Evolutionary conservation across 1,140 invertebrate genomes (phyloP), one percentile per base, ranked within the genome.

Genomic region (Drosophila tani): DNA sequence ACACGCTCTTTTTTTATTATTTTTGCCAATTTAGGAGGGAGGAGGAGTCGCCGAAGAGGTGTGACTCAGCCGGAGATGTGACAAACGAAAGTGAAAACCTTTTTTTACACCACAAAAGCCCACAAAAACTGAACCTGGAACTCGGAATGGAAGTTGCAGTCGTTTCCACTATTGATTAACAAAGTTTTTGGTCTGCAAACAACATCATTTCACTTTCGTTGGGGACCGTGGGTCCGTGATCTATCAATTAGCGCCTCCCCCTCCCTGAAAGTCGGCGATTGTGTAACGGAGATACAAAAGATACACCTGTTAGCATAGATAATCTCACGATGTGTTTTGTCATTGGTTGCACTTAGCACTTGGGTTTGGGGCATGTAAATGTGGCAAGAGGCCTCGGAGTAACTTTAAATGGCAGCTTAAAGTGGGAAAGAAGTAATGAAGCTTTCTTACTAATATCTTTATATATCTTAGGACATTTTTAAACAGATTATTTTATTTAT

Each of bases 151-250:
- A 49, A 66, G 17, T 46, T 8, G 35, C 24, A 32, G 35, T 40
- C 14, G 67, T 59, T 57, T 71, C 43, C 53, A 46, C 53, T 21
- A 73, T 60, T 57, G 67, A 71, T 73, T 73, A 47, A 59, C 67
- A 71, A 38, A 38, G 19, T 14, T 21, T 55, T 35, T 15, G 53
- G 3, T 68, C 35, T 51, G 55, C 50, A 51, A 51, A 67, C 46
- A 73, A 51, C 70, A 60, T 45, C 70, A 73, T 74, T 74, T 74
- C 68, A 73, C 70, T 74, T 74, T 74, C 70, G 70, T 74, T 74
- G 45, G 53, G 29, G 19, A 27, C 27, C 32, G 17, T 55, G 51
- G 15, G 15, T 12, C 27, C 68, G 68, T 74, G 70, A 74, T 43
- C 70, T 50, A 21, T 21, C 68, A 74, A 74, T 74, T 74, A 74